A percentile compares a stretch with the other conserved stretches of the same genome.
These are phyloP conservation scores for Drosophila prosaltans DNA, from an alignment of 1,140 invertebrate species.

Conservation along the genomic window DNA sequence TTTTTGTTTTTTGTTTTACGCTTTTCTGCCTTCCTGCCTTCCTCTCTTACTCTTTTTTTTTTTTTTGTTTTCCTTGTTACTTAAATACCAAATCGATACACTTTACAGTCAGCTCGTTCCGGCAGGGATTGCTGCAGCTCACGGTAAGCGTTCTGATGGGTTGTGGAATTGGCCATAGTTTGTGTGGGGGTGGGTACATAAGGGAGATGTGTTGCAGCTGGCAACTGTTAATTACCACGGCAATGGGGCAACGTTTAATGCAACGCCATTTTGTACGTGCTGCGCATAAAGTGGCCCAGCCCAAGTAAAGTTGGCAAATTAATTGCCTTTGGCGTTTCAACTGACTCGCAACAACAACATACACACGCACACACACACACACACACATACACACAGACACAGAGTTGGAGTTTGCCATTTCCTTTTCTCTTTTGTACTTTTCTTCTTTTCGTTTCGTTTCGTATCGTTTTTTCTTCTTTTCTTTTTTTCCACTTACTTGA, in stretches of 20 bases:
- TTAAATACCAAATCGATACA: conserved; percentile 58
- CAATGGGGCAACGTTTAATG: conserved; percentile 75
- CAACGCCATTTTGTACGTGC: conserved; percentile 77
- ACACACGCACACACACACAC: background rate
- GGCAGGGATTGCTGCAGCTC: conserved; percentile 34
- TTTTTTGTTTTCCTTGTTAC: conserved; percentile 2
- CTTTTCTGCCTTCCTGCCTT: no score
- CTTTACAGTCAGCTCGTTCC: conserved; percentile 36
- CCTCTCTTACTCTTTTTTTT: no score
- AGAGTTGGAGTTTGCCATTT: background rate
- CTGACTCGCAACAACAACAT: conserved; percentile 5
- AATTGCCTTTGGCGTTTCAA: conserved; percentile 64
- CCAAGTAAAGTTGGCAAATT: conserved; percentile 85
- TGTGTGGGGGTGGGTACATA: background rate
- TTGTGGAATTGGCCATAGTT: background rate
- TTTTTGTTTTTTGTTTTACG: background rate
- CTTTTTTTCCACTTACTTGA: conserved; percentile 83
- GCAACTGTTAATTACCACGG: conserved; percentile 73
- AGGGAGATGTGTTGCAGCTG: conserved; percentile 35
- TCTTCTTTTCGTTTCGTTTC: background rate
- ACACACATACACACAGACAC: conserved; percentile 6
- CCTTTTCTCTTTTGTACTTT: no score
- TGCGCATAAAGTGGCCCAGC: conserved; percentile 70
- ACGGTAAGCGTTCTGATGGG: background rate
- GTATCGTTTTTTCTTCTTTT: no score